These are phyloP conservation scores for Phalangium opilio DNA, from an alignment of 2,888 invertebrate species.

Conservation along the genomic window DNA sequence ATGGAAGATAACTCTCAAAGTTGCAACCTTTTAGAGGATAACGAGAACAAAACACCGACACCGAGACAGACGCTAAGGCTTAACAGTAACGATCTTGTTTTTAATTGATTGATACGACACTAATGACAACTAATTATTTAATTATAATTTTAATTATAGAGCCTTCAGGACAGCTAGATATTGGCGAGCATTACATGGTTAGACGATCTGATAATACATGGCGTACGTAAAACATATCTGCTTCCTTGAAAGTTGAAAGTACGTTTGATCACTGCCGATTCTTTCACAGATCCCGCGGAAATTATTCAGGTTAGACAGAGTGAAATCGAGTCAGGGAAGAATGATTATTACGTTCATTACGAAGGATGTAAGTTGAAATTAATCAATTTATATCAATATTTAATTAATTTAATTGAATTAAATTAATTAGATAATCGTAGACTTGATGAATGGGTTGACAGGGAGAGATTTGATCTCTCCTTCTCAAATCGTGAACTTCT, in stretches of 20 bases:
- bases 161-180: conserved; percentile 39
- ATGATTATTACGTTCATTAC: conserved; percentile 94
- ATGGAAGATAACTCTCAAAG: too few relatives aligned
- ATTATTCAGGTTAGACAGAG: conserved; percentile 73
- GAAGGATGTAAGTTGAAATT: conserved; percentile 50
- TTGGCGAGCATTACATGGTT: conserved; percentile 74
- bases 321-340: conserved; percentile 47
- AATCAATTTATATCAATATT: background rate
- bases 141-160: too few relatives aligned
- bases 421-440: conserved; percentile 64
- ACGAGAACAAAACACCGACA: background rate
- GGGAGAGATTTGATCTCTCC: conserved; percentile 32
- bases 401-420: background rate
- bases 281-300: conserved; percentile 61
- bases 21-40: too few relatives aligned
- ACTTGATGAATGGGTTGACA: conserved; percentile 83
- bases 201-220: conserved; percentile 65
- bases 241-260: background rate
- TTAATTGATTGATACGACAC: too few relatives aligned
- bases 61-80: too few relatives aligned
- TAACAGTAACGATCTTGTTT: too few relatives aligned
- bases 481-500: conserved; percentile 12
- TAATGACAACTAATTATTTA: too few relatives aligned
- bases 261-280: background rate
- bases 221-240: conserved; percentile 43